Evolutionary conservation across 1,140 invertebrate species (phyloP).

Genomic region (Ectropis grisescens): DNA sequence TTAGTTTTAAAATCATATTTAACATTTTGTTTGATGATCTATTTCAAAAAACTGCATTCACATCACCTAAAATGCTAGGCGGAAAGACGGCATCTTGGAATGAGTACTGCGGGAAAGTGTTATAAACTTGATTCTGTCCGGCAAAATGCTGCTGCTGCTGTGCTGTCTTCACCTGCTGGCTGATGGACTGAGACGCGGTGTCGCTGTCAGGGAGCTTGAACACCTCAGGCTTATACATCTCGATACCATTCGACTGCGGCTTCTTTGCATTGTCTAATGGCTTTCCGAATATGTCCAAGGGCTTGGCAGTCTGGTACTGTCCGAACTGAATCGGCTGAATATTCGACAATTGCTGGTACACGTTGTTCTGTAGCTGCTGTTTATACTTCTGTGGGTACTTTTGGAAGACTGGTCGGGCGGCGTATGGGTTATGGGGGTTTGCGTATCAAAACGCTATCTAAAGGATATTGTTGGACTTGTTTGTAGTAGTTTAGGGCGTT

Average conservation of each 20-base stretch:
- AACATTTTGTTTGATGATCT: too few relatives aligned
- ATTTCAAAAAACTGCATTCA: too few relatives aligned
- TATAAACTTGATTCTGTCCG: constrained; percentile 14
- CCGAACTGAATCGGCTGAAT: constrained; percentile 49
- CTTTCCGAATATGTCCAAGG: constrained; percentile 42
- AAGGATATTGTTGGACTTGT: constrained; percentile 46
- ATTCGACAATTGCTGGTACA: constrained; percentile 46
- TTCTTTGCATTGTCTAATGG: constrained; percentile 37
- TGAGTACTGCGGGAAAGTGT: constrained; percentile 40
- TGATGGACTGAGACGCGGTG: constrained; percentile 29
- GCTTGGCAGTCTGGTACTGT: constrained; percentile 46
- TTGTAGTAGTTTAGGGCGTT: constrained; percentile 25
- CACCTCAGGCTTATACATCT: constrained; percentile 52
- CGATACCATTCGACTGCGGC: constrained; percentile 32
- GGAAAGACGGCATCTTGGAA: constrained; percentile 48
- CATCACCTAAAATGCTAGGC: constrained; percentile 60
- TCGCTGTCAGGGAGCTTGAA: constrained; percentile 45
- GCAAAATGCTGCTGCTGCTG: constrained; percentile 24
- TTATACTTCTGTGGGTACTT: constrained; percentile 42
- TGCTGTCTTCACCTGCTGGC: constrained; percentile 45
- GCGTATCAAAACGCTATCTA: constrained; percentile 35
- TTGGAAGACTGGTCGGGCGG: constrained; percentile 31
- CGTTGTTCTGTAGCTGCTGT: constrained; percentile 34
- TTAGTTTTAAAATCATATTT: too few relatives aligned
- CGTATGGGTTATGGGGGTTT: constrained; percentile 44